Percentiles rank a stretch among this genome's conserved stretches.
Evolutionary conservation across 2,888 invertebrate species (phyloP).

Genomic region (Loripinus fragilis): DNA sequence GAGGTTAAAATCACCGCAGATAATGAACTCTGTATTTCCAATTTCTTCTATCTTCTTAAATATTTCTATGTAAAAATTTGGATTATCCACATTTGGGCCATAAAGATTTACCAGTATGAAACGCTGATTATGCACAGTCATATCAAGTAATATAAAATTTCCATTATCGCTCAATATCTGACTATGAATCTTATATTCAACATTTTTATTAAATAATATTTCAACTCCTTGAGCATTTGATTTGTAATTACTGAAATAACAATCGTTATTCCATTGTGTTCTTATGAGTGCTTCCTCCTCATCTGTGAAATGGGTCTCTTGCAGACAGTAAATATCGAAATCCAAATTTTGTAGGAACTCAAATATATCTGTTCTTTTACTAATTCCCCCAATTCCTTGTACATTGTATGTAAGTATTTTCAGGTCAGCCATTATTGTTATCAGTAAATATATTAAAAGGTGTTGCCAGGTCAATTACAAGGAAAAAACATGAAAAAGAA

Average conservation of each 20-base stretch:
- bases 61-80: neutral
- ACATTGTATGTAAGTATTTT: slow-evolving; percentile 1
- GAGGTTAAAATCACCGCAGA: neutral
- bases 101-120: neutral
- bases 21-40: neutral
- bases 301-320: slow-evolving; percentile 20
- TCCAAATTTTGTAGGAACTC: slow-evolving; percentile 8
- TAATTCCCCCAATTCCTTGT: slow-evolving; percentile 7
- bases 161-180: neutral
- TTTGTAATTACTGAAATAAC: neutral
- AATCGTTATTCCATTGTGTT: slow-evolving; percentile 10
- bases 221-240: slow-evolving; percentile 18
- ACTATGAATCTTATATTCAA: slow-evolving; percentile 5
- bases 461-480: neutral
- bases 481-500: neutral
- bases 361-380: slow-evolving; percentile 15
- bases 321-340: slow-evolving; percentile 16
- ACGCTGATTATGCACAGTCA: neutral
- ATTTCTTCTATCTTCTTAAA: neutral
- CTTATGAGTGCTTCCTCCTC: neutral
- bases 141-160: neutral
- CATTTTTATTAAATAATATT: slow-evolving; percentile 19
- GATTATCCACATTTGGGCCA: neutral
- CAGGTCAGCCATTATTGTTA: neutral
- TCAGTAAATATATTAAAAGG: neutral